Evolutionary conservation across 2,797 vertebrate species (phyloP).

Genomic region (Cuniculus paca): DNA sequence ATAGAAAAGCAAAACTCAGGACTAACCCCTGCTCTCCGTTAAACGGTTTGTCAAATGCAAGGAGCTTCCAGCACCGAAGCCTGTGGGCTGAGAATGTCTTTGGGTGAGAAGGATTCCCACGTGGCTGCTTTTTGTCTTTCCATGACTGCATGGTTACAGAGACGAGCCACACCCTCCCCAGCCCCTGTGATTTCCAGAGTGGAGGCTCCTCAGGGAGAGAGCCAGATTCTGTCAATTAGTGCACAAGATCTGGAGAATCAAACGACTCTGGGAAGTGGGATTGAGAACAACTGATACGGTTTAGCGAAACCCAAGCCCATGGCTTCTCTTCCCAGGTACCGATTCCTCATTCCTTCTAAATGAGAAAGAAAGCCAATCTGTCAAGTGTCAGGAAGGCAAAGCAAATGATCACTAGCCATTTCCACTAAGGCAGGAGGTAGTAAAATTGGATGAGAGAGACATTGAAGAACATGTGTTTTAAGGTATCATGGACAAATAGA

Average conservation of each 20-base stretch:
- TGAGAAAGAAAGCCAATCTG: neutral
- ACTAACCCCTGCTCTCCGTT: neutral
- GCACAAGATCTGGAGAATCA: neutral
- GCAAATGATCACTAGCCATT: neutral
- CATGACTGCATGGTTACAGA: neutral
- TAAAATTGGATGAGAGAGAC: neutral
- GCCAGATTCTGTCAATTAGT: neutral
- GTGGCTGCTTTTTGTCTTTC: neutral
- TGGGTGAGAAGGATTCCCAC: neutral
- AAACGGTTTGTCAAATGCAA: neutral
- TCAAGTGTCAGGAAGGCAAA: constrained; percentile 13
- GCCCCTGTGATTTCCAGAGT: accelerated
- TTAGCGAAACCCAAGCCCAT: neutral
- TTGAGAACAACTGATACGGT: neutral
- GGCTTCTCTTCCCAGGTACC: neutral
- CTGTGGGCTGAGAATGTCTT: neutral
- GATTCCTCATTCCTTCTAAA: neutral
- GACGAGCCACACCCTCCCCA: neutral
- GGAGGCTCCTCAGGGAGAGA: neutral
- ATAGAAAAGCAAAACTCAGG: neutral
- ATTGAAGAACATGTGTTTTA: neutral
- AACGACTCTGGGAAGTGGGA: neutral
- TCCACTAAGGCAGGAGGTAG: neutral
- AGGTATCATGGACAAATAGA: neutral
- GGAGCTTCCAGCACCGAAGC: neutral